Conservation (phyloP, 2,888 invertebrate species). For the Seira ritae region DNA sequence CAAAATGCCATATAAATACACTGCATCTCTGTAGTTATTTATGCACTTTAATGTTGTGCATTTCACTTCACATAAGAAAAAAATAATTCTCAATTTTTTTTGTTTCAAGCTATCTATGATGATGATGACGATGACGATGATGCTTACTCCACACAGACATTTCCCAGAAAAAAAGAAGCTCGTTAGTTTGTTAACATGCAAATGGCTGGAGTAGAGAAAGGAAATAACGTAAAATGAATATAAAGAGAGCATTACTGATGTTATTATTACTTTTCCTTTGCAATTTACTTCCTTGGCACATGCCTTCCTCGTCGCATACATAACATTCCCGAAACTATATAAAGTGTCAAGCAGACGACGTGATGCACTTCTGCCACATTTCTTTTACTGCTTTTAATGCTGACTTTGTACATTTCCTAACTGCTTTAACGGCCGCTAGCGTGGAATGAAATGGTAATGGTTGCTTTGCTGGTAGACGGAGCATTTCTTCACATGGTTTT, state of each 20-base stretch:
- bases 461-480: too few species aligned
- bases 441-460: conserved; percentile 52
- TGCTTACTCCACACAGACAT: too few species aligned
- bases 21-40: too few species aligned
- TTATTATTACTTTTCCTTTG: conserved; percentile 43
- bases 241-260: conserved; percentile 59
- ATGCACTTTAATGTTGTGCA: conserved; percentile 23
- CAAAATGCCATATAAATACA: too few species aligned
- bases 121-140: too few species aligned
- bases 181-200: conserved; percentile 60
- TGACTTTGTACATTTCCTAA: conserved; percentile 60
- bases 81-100: background rate
- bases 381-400: conserved; percentile 55
- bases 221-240: conserved; percentile 55
- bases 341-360: conserved; percentile 61
- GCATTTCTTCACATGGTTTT: conserved; percentile 46
- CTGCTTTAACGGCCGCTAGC: conserved; percentile 47
- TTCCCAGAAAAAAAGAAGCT: conserved; percentile 45
- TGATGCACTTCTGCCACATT: conserved; percentile 63
- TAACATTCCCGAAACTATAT: conserved; percentile 54
- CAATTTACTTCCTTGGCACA: conserved; percentile 57
- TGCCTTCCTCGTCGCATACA: conserved; percentile 48
- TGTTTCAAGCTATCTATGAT: too few species aligned
- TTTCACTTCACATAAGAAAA: background rate
- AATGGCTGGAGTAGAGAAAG: conserved; percentile 18